These are phyloP conservation scores for Gouania willdenowi DNA, from an alignment of 2,797 vertebrate species.

Conservation along the genomic window DNA sequence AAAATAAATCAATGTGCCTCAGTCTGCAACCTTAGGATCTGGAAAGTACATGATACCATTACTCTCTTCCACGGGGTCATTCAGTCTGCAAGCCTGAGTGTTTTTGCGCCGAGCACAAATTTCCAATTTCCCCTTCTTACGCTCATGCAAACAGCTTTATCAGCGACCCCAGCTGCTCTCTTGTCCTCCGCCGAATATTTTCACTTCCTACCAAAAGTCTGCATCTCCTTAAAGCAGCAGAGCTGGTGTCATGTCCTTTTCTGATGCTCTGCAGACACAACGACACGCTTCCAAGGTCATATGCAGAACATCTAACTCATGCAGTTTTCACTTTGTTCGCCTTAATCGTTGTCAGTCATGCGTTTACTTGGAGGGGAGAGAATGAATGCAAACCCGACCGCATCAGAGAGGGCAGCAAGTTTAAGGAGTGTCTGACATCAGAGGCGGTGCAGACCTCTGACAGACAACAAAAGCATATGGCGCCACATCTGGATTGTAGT, in stretches of 20 bases:
- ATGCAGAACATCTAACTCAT: too few relatives aligned
- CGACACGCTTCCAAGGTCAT: too few relatives aligned
- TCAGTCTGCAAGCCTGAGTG: background rate
- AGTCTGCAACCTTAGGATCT: background rate
- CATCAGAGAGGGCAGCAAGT: conserved; percentile 60
- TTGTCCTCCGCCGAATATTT: conserved; percentile 9
- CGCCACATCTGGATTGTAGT: conserved; percentile 68
- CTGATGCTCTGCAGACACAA: too few relatives aligned
- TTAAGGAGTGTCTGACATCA: conserved; percentile 62
- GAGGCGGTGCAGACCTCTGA: conserved; percentile 52
- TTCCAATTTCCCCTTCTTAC: conserved; percentile 43
- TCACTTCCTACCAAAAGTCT: conserved; percentile 20
- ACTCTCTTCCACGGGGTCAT: conserved; percentile 24
- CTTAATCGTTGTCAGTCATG: conserved; percentile 35
- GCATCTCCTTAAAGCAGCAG: conserved; percentile 3
- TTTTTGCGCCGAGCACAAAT: conserved; percentile 32
- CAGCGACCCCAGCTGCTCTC: conserved; percentile 22
- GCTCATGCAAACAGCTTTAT: conserved; percentile 18
- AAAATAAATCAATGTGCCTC: too few relatives aligned
- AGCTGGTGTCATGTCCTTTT: too few relatives aligned
- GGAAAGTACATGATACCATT: background rate
- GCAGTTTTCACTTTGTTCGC: conserved; percentile 50
- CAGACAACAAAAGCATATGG: conserved; percentile 69
- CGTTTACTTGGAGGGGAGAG: conserved; percentile 45
- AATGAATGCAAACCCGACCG: conserved; percentile 43